Percentiles rank a stretch among this genome's conserved stretches.
Evolutionary conservation across 2,797 vertebrate species (phyloP).

Genomic region (Acrossocheilus fasciatus): DNA sequence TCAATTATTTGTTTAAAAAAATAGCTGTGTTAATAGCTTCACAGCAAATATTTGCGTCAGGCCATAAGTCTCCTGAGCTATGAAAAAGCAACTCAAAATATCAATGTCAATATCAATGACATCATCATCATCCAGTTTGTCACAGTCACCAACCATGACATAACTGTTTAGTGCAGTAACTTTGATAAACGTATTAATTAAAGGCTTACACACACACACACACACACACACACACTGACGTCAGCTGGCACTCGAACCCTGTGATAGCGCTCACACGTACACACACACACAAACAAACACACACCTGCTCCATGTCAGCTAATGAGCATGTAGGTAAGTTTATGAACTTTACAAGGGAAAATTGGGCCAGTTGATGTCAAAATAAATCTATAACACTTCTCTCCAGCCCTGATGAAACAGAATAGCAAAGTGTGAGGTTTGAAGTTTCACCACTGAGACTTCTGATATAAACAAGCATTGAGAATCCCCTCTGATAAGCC

Average conservation of each 20-base stretch:
- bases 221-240: background rate
- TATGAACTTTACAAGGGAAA: conserved; percentile 75
- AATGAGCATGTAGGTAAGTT: conserved; percentile 76
- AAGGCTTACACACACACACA: background rate
- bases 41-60: background rate
- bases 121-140: conserved; percentile 1
- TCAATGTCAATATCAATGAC: background rate
- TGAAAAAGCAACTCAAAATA: background rate
- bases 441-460: conserved; percentile 83
- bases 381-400: conserved; percentile 83
- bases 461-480: conserved; percentile 84
- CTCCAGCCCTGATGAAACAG: conserved; percentile 85
- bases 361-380: conserved; percentile 80
- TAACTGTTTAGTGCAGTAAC: background rate
- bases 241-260: background rate
- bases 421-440: conserved; percentile 84
- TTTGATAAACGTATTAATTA: background rate
- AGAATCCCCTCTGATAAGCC: conserved; percentile 64
- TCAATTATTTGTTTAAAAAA: background rate
- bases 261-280: background rate
- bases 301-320: conserved; percentile 31
- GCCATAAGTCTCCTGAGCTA: background rate
- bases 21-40: background rate
- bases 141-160: background rate
- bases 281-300: background rate